Base-by-base conservation (phyloP, 2,113 vertebrate species). In the Pollachius pollachius region DNA sequence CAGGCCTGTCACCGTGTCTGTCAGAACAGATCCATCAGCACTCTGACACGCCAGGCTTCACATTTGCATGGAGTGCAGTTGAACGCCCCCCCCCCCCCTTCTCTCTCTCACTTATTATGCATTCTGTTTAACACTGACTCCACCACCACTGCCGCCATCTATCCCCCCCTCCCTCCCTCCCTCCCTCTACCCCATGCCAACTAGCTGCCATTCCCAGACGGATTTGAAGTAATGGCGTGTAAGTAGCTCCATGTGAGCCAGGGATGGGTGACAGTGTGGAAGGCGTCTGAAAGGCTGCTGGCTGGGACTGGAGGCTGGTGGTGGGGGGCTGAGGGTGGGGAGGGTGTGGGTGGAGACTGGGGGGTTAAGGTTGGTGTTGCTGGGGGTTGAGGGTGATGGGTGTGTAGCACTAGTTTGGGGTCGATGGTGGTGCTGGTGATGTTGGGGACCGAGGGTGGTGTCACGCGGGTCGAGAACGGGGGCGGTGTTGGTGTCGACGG, bases 21-120 rank as follows among this genome's bases (percentile, higher is more conserved):
- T 90, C 91, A 91, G 89, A 88, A 89, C 81, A 88, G 81, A 92
- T 92, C 89, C 89, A 89, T 92, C 91, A 91, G 68, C 1, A 54
- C 85, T 83, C 76, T 85, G 89, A 88, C 88, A 90, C 80, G 70
- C 83, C 88, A 72, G 81, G 81, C 80, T 73, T 56, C 81, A 78
- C 86, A 91, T 92, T 91, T 90, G 89, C 90, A 91, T 90, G 87
- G 79, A 87, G 83, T 85, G 82, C 80, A 81, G 86, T 57, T 83
- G 75, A 81, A 73, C 82, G 70, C 72, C 27, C 6, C 63, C 79
- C 80, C 41, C 41, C 41, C 41, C 41, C 41, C 11, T 48, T 9
- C 41, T 48, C 41, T 34, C 41, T 48, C 41, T 48, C 41, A 48
- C 41, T 89, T 63, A 90, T 89, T 87, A 89, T 85, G 80, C 81